A percentile compares a stretch with the other conserved stretches of the same genome.
phyloP scores from a whole-genome alignment of 1,140 invertebrate species.

The Drosophila persimilis region DNA sequence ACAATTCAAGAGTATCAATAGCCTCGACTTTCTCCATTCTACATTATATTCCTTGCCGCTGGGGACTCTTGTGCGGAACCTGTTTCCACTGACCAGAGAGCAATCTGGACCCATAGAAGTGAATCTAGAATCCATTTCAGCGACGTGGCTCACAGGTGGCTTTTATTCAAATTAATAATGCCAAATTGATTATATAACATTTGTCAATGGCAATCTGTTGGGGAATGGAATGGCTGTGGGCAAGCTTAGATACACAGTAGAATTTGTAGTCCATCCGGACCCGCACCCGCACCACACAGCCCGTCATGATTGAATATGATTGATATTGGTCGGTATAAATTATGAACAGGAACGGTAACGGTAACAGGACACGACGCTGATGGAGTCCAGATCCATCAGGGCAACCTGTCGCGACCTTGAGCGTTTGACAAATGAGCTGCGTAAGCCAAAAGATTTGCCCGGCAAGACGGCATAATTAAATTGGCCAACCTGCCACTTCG shows the following conservation, averaged over 20 bases:
- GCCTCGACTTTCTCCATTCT: no score
- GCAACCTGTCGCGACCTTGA: slow-evolving; percentile 65
- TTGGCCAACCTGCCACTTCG: slow-evolving; percentile 44
- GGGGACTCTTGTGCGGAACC: no score
- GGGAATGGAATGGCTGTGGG: slow-evolving; percentile 6
- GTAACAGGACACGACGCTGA: neutral
- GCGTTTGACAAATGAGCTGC: slow-evolving; percentile 56
- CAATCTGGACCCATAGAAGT: neutral
- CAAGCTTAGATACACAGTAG: slow-evolving; percentile 31
- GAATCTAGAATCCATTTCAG: neutral
- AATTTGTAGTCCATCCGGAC: slow-evolving; percentile 1
- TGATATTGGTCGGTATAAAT: slow-evolving; percentile 68
- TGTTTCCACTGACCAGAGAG: neutral
- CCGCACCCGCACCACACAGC: neutral
- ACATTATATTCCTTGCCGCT: no score
- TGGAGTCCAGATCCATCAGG: slow-evolving; percentile 23
- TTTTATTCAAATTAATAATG: slow-evolving; percentile 76
- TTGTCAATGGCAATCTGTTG: slow-evolving; percentile 70
- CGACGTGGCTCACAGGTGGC: slow-evolving; percentile 43
- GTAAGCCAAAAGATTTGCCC: slow-evolving; percentile 61
- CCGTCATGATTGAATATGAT: slow-evolving; percentile 73
- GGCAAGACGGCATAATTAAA: slow-evolving; percentile 64
- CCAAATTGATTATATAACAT: slow-evolving; percentile 76
- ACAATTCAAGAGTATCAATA: no score
- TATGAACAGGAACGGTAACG: slow-evolving; percentile 45